Percentiles rank a stretch among this genome's conserved stretches.
These are phyloP conservation scores for Poecilia velifera DNA, from an alignment of 2,797 vertebrate genomes.

Conservation along the genomic window DNA sequence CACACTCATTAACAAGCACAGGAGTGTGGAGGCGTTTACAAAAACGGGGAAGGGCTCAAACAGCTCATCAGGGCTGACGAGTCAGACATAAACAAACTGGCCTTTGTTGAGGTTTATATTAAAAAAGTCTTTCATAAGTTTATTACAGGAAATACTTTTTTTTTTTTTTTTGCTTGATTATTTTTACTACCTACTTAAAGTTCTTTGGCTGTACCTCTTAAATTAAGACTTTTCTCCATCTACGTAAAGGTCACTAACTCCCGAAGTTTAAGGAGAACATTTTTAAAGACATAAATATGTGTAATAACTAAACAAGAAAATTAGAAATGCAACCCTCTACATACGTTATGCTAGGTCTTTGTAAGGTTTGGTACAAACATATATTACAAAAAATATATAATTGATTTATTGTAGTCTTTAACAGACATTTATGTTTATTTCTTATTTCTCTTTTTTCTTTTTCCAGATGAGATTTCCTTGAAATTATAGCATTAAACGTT, in stretches of 20 bases:
- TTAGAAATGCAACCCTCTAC: neutral
- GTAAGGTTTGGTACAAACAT: neutral
- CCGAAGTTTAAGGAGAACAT: neutral
- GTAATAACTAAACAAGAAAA: neutral
- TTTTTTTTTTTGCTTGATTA: neutral
- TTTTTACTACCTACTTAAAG: neutral
- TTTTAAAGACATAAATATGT: neutral
- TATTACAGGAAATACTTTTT: neutral
- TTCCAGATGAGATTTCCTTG: neutral
- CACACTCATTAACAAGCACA: slow-evolving; percentile 49
- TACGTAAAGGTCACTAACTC: neutral
- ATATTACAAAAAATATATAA: neutral
- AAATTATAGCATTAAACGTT: neutral
- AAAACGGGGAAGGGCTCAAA: slow-evolving; percentile 52
- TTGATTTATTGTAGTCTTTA: neutral
- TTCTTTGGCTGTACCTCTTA: neutral
- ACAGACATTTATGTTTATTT: neutral
- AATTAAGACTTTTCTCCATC: neutral
- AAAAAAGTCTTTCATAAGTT: neutral
- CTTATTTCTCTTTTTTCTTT: neutral
- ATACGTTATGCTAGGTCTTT: neutral
- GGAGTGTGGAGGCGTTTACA: slow-evolving; percentile 77
- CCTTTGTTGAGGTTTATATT: neutral
- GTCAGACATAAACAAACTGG: slow-evolving; percentile 28
- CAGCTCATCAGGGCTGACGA: slow-evolving; percentile 30